Evolutionary conservation across 2,113 vertebrate species (phyloP), one percentile per base, ranked within the genome.

Genomic region (Eubucco bourcierii): DNA sequence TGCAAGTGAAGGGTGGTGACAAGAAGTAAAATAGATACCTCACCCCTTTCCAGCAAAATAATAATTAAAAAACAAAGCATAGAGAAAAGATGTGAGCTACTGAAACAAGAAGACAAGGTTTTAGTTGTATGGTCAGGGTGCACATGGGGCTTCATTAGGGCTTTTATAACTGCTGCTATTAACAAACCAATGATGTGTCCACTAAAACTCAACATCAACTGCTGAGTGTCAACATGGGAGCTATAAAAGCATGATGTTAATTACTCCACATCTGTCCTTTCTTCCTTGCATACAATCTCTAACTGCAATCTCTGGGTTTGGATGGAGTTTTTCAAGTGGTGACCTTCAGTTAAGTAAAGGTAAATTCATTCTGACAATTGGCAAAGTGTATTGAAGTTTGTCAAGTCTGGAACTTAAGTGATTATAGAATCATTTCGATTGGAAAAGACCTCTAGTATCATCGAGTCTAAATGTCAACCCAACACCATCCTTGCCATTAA

Each of bases 241-340:
- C 80, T 85, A 58, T 92, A 90, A 84, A 87, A 65, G 18, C 53
- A 64, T 39, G 92, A 72, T 4, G 12, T 17, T 92, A 47, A 92
- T 90, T 95, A 93, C 37, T 66, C 21, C 70, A 76, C 50, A 89
- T 94, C 80, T 94, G 90, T 70, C 67, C 96, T 87, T 84, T 78
- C 58, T 88, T 90, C 60, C 88, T 89, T 96, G 70, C 6, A 9
- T 88, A 25, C 28, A 77, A 83, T 92, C 66, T 27, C 10, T 84
- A 75, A 83, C 44, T 64, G 24, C 28, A 63, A 1, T 33, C 12
- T 78, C 65, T 70, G 12, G 64, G 10, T 67, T 95, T 64, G 55
- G 14, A 23, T 61, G 34, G 6, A 1, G 8, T 21, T 2, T 84
- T 94, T 46, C 55, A 27, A 50, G 15, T 46, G 20, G 4, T 73